Conservation (phyloP, 2,888 invertebrate genomes). For the Pollenia angustigena region DNA sequence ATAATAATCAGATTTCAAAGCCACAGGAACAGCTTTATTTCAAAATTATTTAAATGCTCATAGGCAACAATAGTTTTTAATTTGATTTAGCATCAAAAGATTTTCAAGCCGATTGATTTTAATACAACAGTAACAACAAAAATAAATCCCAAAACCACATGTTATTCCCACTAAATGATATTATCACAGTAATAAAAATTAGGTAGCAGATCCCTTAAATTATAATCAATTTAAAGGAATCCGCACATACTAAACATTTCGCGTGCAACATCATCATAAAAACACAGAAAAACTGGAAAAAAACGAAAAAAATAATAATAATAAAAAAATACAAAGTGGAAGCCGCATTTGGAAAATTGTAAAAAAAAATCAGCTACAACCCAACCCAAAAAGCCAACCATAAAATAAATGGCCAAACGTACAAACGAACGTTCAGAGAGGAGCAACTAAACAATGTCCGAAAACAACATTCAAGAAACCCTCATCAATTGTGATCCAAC, state of each 20-base stretch:
- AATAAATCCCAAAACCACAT: conserved; percentile 64
- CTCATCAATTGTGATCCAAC: conserved; percentile 69
- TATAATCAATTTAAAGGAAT: conserved; percentile 74
- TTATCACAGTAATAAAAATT: conserved; percentile 69
- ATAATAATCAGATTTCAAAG: conserved; percentile 64
- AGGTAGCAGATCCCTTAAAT: conserved; percentile 74
- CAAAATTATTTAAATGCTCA: conserved; percentile 57
- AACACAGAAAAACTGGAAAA: conserved; percentile 63
- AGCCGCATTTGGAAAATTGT: conserved; percentile 71
- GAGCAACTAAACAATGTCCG: conserved; percentile 24
- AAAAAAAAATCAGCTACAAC: conserved; percentile 68
- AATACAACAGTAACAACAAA: conserved; percentile 24
- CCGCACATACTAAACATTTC: conserved; percentile 73
- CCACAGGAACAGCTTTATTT: conserved; percentile 63
- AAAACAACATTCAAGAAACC: conserved; percentile 61
- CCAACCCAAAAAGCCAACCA: conserved; percentile 72
- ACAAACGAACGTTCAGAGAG: conserved; percentile 15
- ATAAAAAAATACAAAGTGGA: conserved; percentile 71
- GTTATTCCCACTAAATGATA: conserved; percentile 72
- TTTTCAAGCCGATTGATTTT: conserved; percentile 48
- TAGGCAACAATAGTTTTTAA: conserved; percentile 58
- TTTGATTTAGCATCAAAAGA: conserved; percentile 63
- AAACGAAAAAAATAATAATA: conserved; percentile 47
- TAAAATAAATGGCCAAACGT: conserved; percentile 56
- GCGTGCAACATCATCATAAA: conserved; percentile 75